Conservation (phyloP, 2,797 vertebrate genomes). For the Typhlichthys subterraneus region DNA sequence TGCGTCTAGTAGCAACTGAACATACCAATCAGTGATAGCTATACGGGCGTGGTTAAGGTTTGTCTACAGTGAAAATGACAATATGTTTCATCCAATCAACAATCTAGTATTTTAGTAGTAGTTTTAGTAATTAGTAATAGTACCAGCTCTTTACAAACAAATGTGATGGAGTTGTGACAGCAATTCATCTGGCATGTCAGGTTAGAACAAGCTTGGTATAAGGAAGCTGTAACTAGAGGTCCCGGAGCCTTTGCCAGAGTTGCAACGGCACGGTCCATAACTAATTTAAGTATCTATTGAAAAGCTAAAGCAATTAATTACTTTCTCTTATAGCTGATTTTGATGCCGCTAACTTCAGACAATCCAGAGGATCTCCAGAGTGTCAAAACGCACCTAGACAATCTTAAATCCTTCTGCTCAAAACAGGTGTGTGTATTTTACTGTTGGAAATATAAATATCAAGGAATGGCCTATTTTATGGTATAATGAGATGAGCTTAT, state of each 20-base stretch:
- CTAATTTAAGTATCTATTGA: neutral
- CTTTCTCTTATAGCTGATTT: constrained; percentile 36
- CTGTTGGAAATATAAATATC: neutral
- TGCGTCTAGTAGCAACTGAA: no score
- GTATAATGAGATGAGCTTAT: neutral
- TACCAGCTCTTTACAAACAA: no score
- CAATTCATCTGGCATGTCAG: no score
- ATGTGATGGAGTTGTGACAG: neutral
- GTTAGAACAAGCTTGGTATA: no score
- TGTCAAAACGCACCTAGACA: constrained; percentile 26
- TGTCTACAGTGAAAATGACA: no score
- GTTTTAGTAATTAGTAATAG: no score
- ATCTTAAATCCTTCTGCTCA: constrained; percentile 14
- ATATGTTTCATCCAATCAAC: no score
- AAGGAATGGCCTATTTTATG: neutral
- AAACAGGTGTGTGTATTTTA: constrained; percentile 33
- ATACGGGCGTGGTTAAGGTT: no score
- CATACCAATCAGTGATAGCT: no score
- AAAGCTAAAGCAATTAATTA: neutral
- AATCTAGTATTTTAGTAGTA: no score
- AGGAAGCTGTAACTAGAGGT: neutral
- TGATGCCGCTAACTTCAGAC: constrained; percentile 44
- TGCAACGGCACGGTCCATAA: neutral
- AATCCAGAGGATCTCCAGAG: constrained; percentile 32
- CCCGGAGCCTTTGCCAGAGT: neutral